Percentiles rank a stretch among this genome's conserved stretches.
phyloP scores from a whole-genome alignment of 2,797 vertebrate genomes.

The Dicrostonyx torquatus region DNA sequence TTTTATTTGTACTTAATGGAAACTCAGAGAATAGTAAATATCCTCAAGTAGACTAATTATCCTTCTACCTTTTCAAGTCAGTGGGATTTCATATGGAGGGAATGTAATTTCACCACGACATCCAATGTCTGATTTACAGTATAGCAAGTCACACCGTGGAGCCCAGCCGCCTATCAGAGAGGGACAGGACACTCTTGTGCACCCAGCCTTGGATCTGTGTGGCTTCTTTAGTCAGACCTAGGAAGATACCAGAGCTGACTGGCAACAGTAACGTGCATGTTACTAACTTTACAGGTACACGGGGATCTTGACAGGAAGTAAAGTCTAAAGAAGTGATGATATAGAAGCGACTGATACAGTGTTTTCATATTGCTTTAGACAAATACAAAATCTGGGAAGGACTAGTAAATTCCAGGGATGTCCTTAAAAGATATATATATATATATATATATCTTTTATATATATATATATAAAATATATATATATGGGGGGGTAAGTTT shows the following conservation, averaged over 20 bases:
- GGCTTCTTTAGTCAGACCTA: not conserved
- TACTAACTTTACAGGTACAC: not conserved
- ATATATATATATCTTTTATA: too few relatives aligned
- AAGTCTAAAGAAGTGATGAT: not conserved
- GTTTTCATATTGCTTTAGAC: not conserved
- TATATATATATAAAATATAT: not conserved
- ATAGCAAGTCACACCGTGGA: not conserved
- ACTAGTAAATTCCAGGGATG: not conserved
- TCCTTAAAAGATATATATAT: not conserved
- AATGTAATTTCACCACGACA: not conserved
- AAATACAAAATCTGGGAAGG: not conserved
- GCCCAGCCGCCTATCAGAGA: not conserved
- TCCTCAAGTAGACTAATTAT: not conserved
- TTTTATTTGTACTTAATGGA: conserved; percentile 28
- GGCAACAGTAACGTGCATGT: not conserved
- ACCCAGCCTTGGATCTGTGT: not conserved
- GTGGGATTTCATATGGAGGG: not conserved
- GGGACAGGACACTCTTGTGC: not conserved
- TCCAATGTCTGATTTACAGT: not conserved
- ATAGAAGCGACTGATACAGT: not conserved
- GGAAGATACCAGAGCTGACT: not conserved
- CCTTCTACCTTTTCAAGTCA: conserved; percentile 1
- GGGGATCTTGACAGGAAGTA: not conserved
- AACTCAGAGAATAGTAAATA: conserved; percentile 30
- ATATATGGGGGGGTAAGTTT: too few relatives aligned